These are phyloP conservation scores for Drosophila equinoxialis DNA, from an alignment of 1,140 invertebrate species.

Conservation along the genomic window DNA sequence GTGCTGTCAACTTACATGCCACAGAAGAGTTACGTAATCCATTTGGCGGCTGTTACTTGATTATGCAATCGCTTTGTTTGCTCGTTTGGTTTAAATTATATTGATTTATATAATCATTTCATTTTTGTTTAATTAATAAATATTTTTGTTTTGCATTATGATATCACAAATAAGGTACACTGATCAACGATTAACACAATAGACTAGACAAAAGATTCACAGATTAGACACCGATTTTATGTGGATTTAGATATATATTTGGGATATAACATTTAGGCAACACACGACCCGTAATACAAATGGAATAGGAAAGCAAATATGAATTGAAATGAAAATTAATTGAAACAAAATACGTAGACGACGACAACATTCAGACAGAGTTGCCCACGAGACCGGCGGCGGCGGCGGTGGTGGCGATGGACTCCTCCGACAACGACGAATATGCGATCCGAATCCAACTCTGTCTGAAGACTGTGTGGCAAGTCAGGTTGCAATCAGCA, in stretches of 20 bases:
- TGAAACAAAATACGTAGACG: conserved; percentile 42
- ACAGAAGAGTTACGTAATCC: conserved; percentile 66
- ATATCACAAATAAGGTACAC: conserved; percentile 82
- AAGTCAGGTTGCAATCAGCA: conserved; percentile 25
- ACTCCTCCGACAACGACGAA: conserved; percentile 35
- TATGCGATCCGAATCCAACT: conserved; percentile 74
- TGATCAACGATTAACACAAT: conserved; percentile 66
- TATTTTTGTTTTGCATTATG: conserved; percentile 56
- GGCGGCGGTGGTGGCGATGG: conserved; percentile 36
- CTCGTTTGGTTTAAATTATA: conserved; percentile 37
- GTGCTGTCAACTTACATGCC: conserved; percentile 55
- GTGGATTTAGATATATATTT: not conserved
- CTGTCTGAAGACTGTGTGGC: conserved; percentile 82
- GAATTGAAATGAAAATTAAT: conserved; percentile 17
- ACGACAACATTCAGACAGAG: conserved; percentile 78
- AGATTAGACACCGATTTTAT: conserved; percentile 22
- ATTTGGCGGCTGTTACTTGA: conserved; percentile 42
- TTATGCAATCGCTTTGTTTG: conserved; percentile 55
- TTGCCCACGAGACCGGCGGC: conserved; percentile 62
- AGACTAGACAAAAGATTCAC: conserved; percentile 30
- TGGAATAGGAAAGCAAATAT: too few relatives aligned
- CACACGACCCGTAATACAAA: conserved; percentile 53
- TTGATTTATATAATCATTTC: conserved; percentile 19
- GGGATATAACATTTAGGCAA: conserved; percentile 58
- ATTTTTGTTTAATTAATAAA: conserved; percentile 44